Percentiles rank a stretch among this genome's conserved stretches.
These are phyloP conservation scores for Tyrophagus putrescentiae DNA, from an alignment of 1,140 invertebrate species.

Conservation along the genomic window DNA sequence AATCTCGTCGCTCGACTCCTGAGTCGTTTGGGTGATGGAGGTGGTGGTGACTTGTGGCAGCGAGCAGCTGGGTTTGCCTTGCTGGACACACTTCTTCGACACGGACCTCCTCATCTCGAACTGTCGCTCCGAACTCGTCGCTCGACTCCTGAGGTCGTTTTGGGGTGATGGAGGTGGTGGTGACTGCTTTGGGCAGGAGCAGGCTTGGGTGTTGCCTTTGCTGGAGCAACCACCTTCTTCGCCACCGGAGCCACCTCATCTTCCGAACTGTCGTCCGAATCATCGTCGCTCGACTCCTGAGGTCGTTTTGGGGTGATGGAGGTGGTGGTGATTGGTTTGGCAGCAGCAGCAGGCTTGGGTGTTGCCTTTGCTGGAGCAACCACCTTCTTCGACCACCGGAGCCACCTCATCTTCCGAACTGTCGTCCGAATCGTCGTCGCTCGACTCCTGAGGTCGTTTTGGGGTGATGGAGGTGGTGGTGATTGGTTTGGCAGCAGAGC, in stretches of 20 bases:
- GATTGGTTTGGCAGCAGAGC: too few relatives aligned
- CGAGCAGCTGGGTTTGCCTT: not conserved
- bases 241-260: not conserved
- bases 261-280: not conserved
- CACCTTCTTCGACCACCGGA: not conserved
- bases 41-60: too few relatives aligned
- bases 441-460: slow-evolving; percentile 8
- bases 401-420: slow-evolving; percentile 12
- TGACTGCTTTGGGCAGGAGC: not conserved
- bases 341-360: not conserved
- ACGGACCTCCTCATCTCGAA: not conserved
- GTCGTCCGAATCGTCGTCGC: slow-evolving; percentile 12
- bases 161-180: too few relatives aligned
- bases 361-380: not conserved
- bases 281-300: not conserved
- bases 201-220: not conserved
- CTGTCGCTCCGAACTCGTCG: not conserved
- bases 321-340: not conserved
- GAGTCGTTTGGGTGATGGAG: too few relatives aligned
- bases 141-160: not conserved
- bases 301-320: not conserved
- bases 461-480: too few relatives aligned
- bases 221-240: not conserved
- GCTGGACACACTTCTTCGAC: not conserved
- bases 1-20: too few relatives aligned